Evolutionary conservation across 2,888 invertebrate genomes (phyloP), one percentile per base, ranked within the genome.

Genomic region (Steinernema scapterisci): DNA sequence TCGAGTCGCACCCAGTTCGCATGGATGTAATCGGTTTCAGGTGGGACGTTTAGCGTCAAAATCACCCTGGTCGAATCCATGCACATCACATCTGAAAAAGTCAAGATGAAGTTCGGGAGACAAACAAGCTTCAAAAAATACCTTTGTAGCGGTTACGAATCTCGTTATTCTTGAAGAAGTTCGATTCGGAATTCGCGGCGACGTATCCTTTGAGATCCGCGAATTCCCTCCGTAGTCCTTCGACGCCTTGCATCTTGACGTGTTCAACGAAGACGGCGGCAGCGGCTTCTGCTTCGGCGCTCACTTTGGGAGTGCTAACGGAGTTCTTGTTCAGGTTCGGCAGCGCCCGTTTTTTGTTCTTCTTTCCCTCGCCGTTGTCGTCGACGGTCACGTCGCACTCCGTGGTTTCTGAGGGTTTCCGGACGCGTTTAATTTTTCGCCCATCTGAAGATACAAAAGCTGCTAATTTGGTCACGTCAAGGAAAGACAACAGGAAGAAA

Each of bases 21-120:
- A 63, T 82, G 82, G 44, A 82, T 81, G 73, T 82, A 82, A 73
- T 82, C 82, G 13, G 51, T 52, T 13, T 79, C 78, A 0, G 75
- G 72, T 11, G 76, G 77, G 16, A 73, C 77, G 23, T 80, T 74
- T 16, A 63, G 52, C 6, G 43, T 72, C 51, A 82, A 73, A 6
- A 76, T 72, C 9, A 82, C 80, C 5, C 81, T 75, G 0, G 75
- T 77, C n/a, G 70, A 74, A 73, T 81, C 80, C 19, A 75, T 19
- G 48, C 79, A 79, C n/a, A 77, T 27, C 9, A 78, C 73, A 46
- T 78, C 73, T 38, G 38, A 38, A 38, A 38, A 6, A 38, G 38
- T 9, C 38, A 38, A 3, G 5, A 6, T 38, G 38, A 38, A 9
- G 9, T 9, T 38, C 38, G 9, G 3, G 38, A 38, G 5, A 38